Conservation (phyloP, 2,113 vertebrate genomes). For the Hippocampus mohnikei region DNA sequence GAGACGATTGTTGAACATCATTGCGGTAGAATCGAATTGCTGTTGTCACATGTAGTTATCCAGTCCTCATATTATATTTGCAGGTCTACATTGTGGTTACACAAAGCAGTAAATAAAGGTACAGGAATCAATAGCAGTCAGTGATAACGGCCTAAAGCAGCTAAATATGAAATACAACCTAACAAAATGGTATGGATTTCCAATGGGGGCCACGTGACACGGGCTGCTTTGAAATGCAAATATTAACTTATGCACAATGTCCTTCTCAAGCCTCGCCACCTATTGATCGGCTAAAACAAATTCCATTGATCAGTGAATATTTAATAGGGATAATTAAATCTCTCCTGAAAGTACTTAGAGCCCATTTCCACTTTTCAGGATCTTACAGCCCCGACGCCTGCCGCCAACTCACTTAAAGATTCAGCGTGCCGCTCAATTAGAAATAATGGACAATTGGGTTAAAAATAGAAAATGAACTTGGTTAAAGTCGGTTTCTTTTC, state of each 20-base stretch:
- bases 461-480: conserved; percentile 27
- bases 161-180: conserved; percentile 79
- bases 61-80: neutral
- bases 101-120: conserved; percentile 76
- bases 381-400: conserved; percentile 43
- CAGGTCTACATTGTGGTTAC: conserved; percentile 31
- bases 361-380: conserved; percentile 66
- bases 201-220: conserved; percentile 73
- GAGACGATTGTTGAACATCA: neutral
- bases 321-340: conserved; percentile 80
- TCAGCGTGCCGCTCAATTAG: conserved; percentile 16
- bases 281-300: conserved; percentile 78
- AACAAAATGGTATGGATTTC: conserved; percentile 82
- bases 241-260: conserved; percentile 80
- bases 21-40: neutral
- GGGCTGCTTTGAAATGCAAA: conserved; percentile 80
- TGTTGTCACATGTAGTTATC: neutral
- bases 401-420: conserved; percentile 50
- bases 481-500: conserved; percentile 24
- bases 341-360: conserved; percentile 66
- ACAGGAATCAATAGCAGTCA: conserved; percentile 76
- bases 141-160: conserved; percentile 73
- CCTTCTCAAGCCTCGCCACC: conserved; percentile 69
- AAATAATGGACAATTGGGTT: conserved; percentile 39
- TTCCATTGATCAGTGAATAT: conserved; percentile 82